phyloP scores from a whole-genome alignment of 30 jellyfish, hydroid and myxozoan genomes.

The Hydractinia echinata region DNA sequence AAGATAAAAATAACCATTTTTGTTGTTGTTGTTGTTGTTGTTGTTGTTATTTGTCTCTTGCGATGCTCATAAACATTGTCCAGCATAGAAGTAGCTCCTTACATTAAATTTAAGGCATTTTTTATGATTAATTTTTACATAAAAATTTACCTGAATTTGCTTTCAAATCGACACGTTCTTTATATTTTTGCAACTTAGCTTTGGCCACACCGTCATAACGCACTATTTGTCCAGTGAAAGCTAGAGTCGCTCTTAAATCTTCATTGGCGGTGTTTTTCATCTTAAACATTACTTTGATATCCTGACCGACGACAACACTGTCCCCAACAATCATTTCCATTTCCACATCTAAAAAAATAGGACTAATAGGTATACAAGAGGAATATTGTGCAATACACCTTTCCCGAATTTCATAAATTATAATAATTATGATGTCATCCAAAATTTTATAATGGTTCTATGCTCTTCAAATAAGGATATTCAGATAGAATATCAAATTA shows the following conservation, averaged over 20 bases:
- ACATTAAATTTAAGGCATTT: neutral
- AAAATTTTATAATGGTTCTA: too few species aligned
- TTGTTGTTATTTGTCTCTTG: too few species aligned
- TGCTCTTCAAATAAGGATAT: too few species aligned
- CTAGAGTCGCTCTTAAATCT: conserved; percentile 35
- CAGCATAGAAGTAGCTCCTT: too few species aligned
- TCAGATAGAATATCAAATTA: too few species aligned
- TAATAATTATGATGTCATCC: too few species aligned
- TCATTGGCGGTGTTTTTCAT: conserved; percentile 52
- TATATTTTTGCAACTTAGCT: conserved; percentile 37
- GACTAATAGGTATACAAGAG: neutral
- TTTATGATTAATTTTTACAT: neutral
- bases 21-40: too few species aligned
- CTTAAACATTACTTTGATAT: conserved; percentile 38
- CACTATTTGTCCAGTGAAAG: conserved; percentile 49
- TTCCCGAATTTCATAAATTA: too few species aligned
- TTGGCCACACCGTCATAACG: conserved; percentile 76
- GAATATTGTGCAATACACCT: neutral
- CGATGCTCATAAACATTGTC: too few species aligned
- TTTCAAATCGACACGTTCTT: conserved; percentile 21
- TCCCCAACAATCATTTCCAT: conserved; percentile 54
- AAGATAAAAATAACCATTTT: neutral
- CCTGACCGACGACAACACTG: conserved; percentile 58
- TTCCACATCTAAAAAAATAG: conserved; percentile 25
- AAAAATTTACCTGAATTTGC: conserved; percentile 43